A percentile compares a stretch with the other conserved stretches of the same genome.
These are phyloP conservation scores for Cheilosia scutellata DNA, from an alignment of 2,888 invertebrate genomes.

Conservation along the genomic window DNA sequence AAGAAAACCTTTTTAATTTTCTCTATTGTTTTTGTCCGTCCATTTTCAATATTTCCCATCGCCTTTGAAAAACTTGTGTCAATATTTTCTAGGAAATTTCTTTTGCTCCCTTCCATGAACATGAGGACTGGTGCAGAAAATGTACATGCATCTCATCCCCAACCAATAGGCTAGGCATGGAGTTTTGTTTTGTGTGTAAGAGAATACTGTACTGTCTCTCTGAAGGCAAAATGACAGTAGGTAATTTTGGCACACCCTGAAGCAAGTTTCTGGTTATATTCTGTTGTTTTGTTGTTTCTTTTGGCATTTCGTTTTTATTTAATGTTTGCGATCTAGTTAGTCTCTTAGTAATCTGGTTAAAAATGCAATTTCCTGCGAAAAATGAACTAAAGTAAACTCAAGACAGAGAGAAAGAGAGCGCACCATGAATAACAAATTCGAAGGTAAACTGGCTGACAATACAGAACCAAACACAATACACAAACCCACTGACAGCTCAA, in stretches of 20 bases:
- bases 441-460: slow-evolving; percentile 26
- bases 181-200: no score
- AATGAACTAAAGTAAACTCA: not conserved
- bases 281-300: not conserved
- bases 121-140: slow-evolving; percentile 26
- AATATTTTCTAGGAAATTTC: slow-evolving; percentile 59
- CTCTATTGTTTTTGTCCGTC: not conserved
- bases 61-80: not conserved
- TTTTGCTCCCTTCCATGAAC: slow-evolving; percentile 20
- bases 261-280: slow-evolving; percentile 24
- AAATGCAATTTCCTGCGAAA: slow-evolving; percentile 50
- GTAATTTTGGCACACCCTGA: slow-evolving; percentile 67
- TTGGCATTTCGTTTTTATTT: slow-evolving; percentile 8
- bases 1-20: not conserved
- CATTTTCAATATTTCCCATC: not conserved
- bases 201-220: no score
- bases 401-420: not conserved
- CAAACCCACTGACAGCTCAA: slow-evolving; percentile 11
- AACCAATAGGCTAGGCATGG: no score
- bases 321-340: slow-evolving; percentile 19
- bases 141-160: slow-evolving; percentile 49
- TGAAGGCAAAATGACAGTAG: slow-evolving; percentile 8
- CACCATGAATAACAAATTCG: slow-evolving; percentile 14
- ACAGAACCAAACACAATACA: slow-evolving; percentile 10
- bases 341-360: slow-evolving; percentile 18